A percentile compares a stretch with the other conserved stretches of the same genome.
Conservation (phyloP, 2,888 invertebrate species). For the Epistrophe eligans region DNA sequence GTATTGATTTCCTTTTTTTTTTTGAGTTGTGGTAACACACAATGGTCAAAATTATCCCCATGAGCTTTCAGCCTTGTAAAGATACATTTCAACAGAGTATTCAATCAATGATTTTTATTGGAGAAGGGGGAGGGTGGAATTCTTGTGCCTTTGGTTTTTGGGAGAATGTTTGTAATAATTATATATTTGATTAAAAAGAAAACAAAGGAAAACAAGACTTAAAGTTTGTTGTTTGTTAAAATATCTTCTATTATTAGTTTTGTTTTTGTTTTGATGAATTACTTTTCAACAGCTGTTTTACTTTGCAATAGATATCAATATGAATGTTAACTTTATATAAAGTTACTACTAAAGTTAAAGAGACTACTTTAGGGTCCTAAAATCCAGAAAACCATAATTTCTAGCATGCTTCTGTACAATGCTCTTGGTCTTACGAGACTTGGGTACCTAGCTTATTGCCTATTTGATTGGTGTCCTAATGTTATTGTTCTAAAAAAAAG, state of each 20-base stretch:
- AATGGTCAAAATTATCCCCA: slow-evolving; percentile 33
- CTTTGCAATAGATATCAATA: background rate
- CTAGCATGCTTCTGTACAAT: too few species aligned
- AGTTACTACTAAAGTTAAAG: too few species aligned
- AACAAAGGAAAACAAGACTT: background rate
- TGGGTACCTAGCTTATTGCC: too few species aligned
- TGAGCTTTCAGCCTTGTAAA: background rate
- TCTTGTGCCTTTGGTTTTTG: background rate
- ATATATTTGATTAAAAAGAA: background rate
- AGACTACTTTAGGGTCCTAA: too few species aligned
- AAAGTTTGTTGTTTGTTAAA: too few species aligned
- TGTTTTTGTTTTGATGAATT: slow-evolving; percentile 12
- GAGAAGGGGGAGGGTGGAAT: background rate
- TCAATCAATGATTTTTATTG: slow-evolving; percentile 37
- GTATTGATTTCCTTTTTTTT: slow-evolving; percentile 50
- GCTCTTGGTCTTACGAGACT: too few species aligned
- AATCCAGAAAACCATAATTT: too few species aligned
- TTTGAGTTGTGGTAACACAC: slow-evolving; percentile 25
- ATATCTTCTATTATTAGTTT: slow-evolving; percentile 11
- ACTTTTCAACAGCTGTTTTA: slow-evolving; percentile 5
- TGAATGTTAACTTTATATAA: background rate
- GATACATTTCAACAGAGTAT: slow-evolving; percentile 19
- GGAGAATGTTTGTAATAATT: background rate
- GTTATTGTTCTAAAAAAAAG: too few species aligned
- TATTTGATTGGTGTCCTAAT: too few species aligned